Conservation (phyloP, 2,888 invertebrate genomes). For the Blastobasis adustella region DNA sequence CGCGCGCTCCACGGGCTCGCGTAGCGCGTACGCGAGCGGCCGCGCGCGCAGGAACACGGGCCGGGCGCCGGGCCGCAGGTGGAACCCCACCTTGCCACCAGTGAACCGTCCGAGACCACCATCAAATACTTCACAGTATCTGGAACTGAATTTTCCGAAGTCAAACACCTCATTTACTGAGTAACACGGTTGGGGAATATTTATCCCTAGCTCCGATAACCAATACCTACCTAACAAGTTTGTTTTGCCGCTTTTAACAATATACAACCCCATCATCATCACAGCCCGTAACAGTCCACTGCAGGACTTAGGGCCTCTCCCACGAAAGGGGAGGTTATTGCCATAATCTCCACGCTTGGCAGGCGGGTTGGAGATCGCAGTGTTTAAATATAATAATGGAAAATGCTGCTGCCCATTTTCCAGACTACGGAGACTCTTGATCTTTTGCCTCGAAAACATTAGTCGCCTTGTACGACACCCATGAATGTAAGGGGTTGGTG, state of each 20-base stretch:
- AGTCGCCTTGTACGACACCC: too few species aligned
- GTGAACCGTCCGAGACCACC: slow-evolving; percentile 2
- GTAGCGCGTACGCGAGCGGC: slow-evolving; percentile 12
- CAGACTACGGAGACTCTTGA: too few species aligned
- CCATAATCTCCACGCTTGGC: too few species aligned
- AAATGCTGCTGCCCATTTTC: too few species aligned
- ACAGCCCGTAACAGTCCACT: too few species aligned
- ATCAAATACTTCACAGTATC: slow-evolving; percentile 3
- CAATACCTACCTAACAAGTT: slow-evolving; percentile 13
- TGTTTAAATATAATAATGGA: too few species aligned
- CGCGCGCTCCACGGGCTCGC: slow-evolving; percentile 15
- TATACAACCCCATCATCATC: too few species aligned
- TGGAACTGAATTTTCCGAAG: neutral
- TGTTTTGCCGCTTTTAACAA: slow-evolving; percentile 9
- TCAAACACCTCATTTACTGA: neutral
- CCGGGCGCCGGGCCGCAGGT: slow-evolving; percentile 1
- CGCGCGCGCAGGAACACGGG: slow-evolving; percentile 13
- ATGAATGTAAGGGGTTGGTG: too few species aligned
- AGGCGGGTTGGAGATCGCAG: too few species aligned
- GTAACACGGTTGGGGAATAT: neutral
- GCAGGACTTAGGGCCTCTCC: too few species aligned
- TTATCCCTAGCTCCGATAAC: slow-evolving; percentile 9
- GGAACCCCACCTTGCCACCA: slow-evolving; percentile 1
- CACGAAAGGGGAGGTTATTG: too few species aligned
- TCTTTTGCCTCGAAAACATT: too few species aligned